Percentiles rank a stretch among this genome's conserved stretches.
phyloP scores from a whole-genome alignment of 2,113 vertebrate genomes.

The Leiothrix lutea region DNA sequence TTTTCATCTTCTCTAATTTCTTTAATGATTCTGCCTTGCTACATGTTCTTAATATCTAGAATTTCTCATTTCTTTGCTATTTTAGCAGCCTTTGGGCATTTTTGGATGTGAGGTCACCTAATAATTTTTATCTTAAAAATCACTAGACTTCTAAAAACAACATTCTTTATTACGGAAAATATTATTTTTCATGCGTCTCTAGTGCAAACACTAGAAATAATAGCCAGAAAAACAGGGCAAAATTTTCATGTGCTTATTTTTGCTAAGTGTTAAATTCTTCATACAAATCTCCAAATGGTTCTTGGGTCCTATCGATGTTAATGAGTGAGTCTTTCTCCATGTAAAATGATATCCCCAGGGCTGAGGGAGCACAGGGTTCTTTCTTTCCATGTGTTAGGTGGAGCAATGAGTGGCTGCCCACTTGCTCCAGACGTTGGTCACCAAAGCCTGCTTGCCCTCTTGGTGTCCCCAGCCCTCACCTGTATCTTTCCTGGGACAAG shows the following conservation, averaged over 20 bases:
- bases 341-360: neutral
- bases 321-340: neutral
- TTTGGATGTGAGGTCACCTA: slow-evolving; percentile 22
- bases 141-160: slow-evolving; percentile 30
- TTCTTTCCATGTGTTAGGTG: neutral
- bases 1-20: neutral
- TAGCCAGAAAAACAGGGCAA: neutral
- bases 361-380: neutral
- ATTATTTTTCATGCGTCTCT: neutral
- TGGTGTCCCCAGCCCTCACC: neutral
- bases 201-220: neutral
- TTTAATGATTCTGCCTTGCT: neutral
- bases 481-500: neutral
- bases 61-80: slow-evolving; percentile 47
- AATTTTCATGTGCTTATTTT: slow-evolving; percentile 19
- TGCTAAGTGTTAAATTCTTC: slow-evolving; percentile 29
- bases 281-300: neutral
- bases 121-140: slow-evolving; percentile 31
- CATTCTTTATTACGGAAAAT: slow-evolving; percentile 49
- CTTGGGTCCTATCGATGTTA: neutral
- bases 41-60: slow-evolving; percentile 6
- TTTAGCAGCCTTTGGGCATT: slow-evolving; percentile 12
- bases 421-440: neutral
- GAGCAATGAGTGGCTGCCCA: neutral
- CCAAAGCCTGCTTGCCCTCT: neutral